phyloP scores from a whole-genome alignment of 2,888 invertebrate genomes.

The Fissipunctia ypsillon region DNA sequence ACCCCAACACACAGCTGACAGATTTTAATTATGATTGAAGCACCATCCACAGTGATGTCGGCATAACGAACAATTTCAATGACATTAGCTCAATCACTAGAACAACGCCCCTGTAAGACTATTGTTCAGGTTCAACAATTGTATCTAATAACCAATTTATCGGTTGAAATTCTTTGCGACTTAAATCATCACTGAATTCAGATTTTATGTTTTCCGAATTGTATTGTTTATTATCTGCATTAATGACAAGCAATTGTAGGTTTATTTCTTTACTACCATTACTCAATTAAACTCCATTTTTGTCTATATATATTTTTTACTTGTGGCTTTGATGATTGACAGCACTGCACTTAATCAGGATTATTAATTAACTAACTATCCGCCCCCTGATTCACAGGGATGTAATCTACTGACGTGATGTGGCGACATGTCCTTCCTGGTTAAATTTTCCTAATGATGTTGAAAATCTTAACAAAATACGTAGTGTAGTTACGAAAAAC shows the following conservation, averaged over 20 bases:
- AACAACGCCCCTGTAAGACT: constrained; percentile 33
- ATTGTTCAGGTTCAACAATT: constrained; percentile 51
- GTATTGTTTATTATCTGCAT: constrained; percentile 29
- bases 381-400: background rate
- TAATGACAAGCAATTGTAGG: background rate
- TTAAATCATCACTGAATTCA: constrained; percentile 43
- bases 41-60: constrained; percentile 5
- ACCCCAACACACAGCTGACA: constrained; percentile 12
- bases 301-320: background rate
- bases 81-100: constrained; percentile 52
- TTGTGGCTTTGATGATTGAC: background rate
- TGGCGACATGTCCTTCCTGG: background rate
- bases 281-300: background rate
- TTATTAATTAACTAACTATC: background rate
- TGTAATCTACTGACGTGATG: background rate
- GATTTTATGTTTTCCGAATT: constrained; percentile 35
- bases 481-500: background rate
- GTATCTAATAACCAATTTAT: constrained; percentile 47
- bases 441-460: background rate
- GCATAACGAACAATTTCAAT: constrained; percentile 41
- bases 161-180: constrained; percentile 39
- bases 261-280: constrained; percentile 1
- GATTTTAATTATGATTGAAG: constrained; percentile 58
- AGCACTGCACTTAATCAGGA: background rate
- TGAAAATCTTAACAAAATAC: background rate